Conservation (phyloP, 2,888 invertebrate genomes). For the Caenorhabditis panamensis region DNA sequence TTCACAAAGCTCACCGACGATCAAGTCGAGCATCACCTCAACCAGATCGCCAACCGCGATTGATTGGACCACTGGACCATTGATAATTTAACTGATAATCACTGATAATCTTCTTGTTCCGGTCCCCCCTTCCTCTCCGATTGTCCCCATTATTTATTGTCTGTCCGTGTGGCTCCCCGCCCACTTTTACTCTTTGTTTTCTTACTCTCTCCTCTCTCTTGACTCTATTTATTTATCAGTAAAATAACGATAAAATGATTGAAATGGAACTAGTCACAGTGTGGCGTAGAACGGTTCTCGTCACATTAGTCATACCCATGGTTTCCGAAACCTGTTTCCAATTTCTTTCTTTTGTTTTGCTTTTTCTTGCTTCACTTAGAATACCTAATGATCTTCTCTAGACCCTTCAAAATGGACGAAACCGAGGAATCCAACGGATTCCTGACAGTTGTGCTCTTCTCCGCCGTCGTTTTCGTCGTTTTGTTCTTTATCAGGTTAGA, state of each 20-base stretch:
- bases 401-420: conserved; percentile 34
- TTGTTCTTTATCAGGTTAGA: conserved; percentile 59
- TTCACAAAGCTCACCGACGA: conserved; percentile 84
- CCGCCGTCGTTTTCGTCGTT: conserved; percentile 19
- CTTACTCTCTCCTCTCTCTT: conserved; percentile 21
- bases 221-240: conserved; percentile 52
- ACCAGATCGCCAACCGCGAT: conserved; percentile 79
- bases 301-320: too few species aligned
- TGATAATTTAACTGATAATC: too few species aligned
- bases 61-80: too few species aligned
- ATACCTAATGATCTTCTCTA: conserved; percentile 15
- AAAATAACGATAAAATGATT: conserved; percentile 28
- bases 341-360: conserved; percentile 1
- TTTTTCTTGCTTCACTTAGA: not conserved
- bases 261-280: not conserved
- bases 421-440: conserved; percentile 51
- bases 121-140: not conserved
- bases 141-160: conserved; percentile 28
- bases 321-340: conserved; percentile 47
- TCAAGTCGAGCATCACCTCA: conserved; percentile 78
- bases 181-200: conserved; percentile 27
- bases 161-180: conserved; percentile 20
- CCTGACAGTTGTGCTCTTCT: conserved; percentile 28
- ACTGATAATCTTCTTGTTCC: conserved; percentile 13
- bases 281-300: conserved; percentile 2